Percentiles rank a stretch among this genome's conserved stretches.
phyloP scores from a whole-genome alignment of 2,888 invertebrate genomes.

The Timema podura region DNA sequence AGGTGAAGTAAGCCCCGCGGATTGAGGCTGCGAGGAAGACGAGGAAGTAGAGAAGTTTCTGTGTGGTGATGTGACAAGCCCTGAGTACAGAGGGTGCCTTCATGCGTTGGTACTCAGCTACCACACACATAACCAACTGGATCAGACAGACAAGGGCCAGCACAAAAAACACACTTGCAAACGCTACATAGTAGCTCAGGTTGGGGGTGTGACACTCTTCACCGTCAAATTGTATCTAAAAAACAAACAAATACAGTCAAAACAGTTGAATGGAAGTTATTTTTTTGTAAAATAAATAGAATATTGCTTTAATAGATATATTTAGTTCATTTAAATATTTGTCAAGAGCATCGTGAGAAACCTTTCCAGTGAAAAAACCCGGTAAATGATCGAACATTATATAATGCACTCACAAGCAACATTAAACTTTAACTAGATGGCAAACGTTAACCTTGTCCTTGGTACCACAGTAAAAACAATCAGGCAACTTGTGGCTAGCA shows the following conservation, averaged over 20 bases:
- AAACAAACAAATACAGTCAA: conserved; percentile 24
- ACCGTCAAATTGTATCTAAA: conserved; percentile 68
- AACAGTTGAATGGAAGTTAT: not conserved
- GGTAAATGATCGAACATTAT: too few relatives aligned
- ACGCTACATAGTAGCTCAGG: conserved; percentile 66
- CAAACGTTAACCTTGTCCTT: too few relatives aligned
- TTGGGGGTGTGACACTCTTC: conserved; percentile 79
- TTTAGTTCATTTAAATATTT: too few relatives aligned
- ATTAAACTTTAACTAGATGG: too few relatives aligned
- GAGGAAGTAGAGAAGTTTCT: conserved; percentile 83
- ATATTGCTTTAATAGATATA: too few relatives aligned
- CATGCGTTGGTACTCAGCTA: conserved; percentile 75
- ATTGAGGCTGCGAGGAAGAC: conserved; percentile 81
- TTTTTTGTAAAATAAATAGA: too few relatives aligned
- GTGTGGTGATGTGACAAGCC: conserved; percentile 83
- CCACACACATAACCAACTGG: conserved; percentile 78
- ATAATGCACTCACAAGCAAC: too few relatives aligned
- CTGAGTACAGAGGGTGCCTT: conserved; percentile 71
- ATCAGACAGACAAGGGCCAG: conserved; percentile 80
- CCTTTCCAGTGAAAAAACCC: too few relatives aligned
- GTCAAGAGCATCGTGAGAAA: too few relatives aligned
- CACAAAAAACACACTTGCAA: conserved; percentile 67
- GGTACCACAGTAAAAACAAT: too few relatives aligned
- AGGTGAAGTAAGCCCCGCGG: conserved; percentile 84
- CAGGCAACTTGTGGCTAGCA: too few relatives aligned